Evolutionary conservation across 2,888 invertebrate genomes (phyloP), one percentile per base, ranked within the genome.

Genomic region (Deilephila elpenor): DNA sequence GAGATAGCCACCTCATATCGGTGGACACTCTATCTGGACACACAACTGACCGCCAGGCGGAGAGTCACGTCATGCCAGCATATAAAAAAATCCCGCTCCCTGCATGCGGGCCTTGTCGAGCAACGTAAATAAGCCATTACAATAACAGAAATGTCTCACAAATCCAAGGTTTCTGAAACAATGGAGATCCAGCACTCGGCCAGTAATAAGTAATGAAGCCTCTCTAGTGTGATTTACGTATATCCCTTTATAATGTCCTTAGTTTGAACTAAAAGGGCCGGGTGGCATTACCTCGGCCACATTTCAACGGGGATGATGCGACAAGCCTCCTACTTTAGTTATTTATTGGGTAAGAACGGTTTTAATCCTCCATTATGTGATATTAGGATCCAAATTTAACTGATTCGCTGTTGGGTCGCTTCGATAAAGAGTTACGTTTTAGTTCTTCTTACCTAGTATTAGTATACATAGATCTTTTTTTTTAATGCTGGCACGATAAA

Each of bases 241-340:
- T 71, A 76, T 76, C 76, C 78, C 71, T 73, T 76, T 75, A 73
- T 75, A 75, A 75, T 75, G 75, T 73, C 71, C 76, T 61, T 73
- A 72, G 70, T 74, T 73, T 72, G 25, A 60, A 61, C 62, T 72
- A 73, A 60, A 70, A 74, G 29, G 73, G 71, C 37, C 37, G 37
- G 34, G 17, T 3, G 44, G 44, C 44, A 71, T 56, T 32, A 56
- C n/a, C 19, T 59, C 59, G 20, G 71, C 37, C 59, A 71, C 67
- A 67, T 67, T 67, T 67, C 44, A 67, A 67, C 25, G 25, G 25
- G 25, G 67, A 67, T 67, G 44, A 67, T 44, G 44, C 44, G 44
- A 44, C 37, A 37, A 14, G 44, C 44, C 44, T 44, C 44, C 44
- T 44, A 44, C 44, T 44, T 44, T 44, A 44, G 44, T 44, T 44